These are phyloP conservation scores for Cosmia trapezina DNA, from an alignment of 2,888 invertebrate species.

Conservation along the genomic window DNA sequence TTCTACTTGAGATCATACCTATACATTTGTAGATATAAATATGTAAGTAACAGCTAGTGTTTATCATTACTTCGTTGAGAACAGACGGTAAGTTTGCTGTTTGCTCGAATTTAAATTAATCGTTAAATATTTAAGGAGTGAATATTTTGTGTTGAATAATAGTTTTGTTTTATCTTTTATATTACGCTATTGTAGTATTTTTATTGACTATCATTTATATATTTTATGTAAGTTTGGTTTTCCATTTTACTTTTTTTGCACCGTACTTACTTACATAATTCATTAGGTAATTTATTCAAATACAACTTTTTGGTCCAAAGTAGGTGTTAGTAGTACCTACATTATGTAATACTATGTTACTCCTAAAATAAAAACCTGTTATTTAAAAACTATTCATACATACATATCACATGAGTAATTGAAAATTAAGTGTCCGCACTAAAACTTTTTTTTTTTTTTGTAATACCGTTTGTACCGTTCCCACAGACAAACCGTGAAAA, in stretches of 20 bases:
- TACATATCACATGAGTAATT: too few relatives aligned
- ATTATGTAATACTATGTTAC: too few relatives aligned
- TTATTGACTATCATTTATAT: background rate
- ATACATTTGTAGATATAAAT: background rate
- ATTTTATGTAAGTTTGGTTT: background rate
- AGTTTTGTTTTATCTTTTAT: background rate
- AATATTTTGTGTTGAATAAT: constrained; percentile 7
- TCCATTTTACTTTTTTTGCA: background rate
- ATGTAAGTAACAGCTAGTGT: background rate
- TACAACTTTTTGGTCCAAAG: too few relatives aligned
- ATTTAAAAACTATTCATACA: too few relatives aligned
- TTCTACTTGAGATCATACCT: constrained; percentile 1
- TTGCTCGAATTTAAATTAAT: background rate
- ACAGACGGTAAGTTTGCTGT: constrained; percentile 29
- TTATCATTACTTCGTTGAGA: background rate
- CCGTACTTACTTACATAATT: too few relatives aligned
- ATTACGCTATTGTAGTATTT: background rate
- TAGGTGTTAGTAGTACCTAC: too few relatives aligned
- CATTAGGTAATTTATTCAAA: too few relatives aligned
- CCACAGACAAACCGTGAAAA: too few relatives aligned
- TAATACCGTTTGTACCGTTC: too few relatives aligned
- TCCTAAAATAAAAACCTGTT: too few relatives aligned
- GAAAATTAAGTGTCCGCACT: too few relatives aligned
- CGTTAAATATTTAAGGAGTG: background rate
- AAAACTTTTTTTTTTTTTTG: too few relatives aligned